phyloP scores from a whole-genome alignment of 2,113 vertebrate genomes.

The Empidonax alnorum region DNA sequence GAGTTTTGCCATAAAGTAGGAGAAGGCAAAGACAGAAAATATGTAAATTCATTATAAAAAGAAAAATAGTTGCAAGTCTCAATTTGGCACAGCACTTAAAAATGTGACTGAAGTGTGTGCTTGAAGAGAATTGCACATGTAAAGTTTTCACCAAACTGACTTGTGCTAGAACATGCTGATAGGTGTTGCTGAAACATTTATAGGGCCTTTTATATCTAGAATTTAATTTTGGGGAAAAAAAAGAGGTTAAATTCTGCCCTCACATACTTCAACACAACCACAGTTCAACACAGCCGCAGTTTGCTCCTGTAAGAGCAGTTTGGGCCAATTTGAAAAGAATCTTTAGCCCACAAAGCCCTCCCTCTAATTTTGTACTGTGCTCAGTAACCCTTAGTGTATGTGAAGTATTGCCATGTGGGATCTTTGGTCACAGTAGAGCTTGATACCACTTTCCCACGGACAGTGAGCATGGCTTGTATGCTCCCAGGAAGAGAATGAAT shows the following conservation, averaged over 20 bases:
- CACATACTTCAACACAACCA: neutral
- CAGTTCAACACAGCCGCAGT: neutral
- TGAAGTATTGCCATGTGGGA: neutral
- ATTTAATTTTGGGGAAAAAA: neutral
- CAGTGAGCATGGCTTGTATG: neutral
- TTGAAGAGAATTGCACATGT: neutral
- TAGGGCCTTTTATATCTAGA: neutral
- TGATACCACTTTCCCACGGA: neutral
- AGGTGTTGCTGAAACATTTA: neutral
- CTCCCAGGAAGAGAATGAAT: neutral
- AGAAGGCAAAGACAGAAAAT: neutral
- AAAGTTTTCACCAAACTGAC: neutral
- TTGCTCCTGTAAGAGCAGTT: neutral
- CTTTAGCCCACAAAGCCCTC: slow-evolving; percentile 2
- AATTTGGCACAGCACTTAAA: neutral
- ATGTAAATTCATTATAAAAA: neutral
- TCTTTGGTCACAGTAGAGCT: neutral
- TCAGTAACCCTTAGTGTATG: neutral
- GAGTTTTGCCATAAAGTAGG: neutral
- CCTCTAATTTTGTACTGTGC: neutral
- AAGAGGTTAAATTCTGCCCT: neutral
- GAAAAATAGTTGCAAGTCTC: neutral
- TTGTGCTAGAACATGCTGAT: neutral
- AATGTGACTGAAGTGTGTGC: neutral
- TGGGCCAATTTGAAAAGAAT: neutral